These are phyloP conservation scores for Apostichopus japonicus DNA, from an alignment of 35 echinoderm and acorn worm genomes.

Conservation along the genomic window DNA sequence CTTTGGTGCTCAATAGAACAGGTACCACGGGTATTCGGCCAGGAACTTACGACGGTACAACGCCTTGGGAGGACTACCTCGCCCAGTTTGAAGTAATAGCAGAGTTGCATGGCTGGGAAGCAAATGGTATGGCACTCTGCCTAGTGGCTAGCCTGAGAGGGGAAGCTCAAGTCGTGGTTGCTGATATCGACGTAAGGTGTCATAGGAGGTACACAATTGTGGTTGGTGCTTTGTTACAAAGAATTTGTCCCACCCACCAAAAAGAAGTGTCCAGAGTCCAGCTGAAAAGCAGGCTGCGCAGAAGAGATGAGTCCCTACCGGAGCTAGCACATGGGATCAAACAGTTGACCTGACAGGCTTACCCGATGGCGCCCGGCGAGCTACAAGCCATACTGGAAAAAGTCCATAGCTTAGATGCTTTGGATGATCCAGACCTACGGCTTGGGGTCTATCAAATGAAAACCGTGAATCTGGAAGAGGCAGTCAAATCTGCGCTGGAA, in stretches of 20 bases:
- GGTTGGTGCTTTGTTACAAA: not conserved
- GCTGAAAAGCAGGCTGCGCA: not conserved
- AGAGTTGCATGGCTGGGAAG: conserved; percentile 48
- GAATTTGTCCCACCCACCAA: conserved; percentile 40
- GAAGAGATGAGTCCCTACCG: conserved; percentile 31
- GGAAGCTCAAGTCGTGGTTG: conserved; percentile 28
- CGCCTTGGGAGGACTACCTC: conserved; percentile 8
- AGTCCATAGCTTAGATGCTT: conserved; percentile 34
- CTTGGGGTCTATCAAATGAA: conserved; percentile 2
- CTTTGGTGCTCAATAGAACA: too few relatives aligned
- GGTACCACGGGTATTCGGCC: not conserved
- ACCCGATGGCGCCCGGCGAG: not conserved
- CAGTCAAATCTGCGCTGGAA: not conserved
- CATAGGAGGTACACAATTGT: not conserved
- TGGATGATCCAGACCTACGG: conserved; percentile 1
- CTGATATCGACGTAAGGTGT: not conserved
- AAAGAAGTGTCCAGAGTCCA: not conserved
- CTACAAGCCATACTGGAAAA: not conserved
- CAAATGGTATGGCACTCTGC: conserved; percentile 23
- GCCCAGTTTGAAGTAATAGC: conserved; percentile 54
- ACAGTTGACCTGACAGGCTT: not conserved
- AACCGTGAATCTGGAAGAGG: not conserved
- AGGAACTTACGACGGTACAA: not conserved
- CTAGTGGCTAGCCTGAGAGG: conserved; percentile 50
- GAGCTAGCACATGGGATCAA: not conserved